phyloP scores from a whole-genome alignment of 2,797 vertebrate species.

The Gymnodraco acuticeps region DNA sequence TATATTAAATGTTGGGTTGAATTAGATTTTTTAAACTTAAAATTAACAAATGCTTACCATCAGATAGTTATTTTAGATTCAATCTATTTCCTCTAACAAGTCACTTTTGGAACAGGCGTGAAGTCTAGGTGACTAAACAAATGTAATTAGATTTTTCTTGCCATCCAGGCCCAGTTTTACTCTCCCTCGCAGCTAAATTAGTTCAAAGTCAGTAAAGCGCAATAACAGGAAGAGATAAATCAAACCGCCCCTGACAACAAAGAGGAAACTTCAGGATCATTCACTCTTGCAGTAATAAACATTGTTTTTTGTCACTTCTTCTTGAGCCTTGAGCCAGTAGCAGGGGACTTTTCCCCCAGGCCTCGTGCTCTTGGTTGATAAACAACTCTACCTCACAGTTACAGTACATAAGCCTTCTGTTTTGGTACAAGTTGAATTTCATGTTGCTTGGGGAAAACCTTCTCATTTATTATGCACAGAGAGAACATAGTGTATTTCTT shows the following conservation, averaged over 20 bases:
- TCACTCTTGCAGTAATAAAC: background rate
- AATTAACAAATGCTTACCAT: no score
- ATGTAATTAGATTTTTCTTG: background rate
- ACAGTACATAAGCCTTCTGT: slow-evolving; percentile 48
- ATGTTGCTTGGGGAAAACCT: slow-evolving; percentile 53
- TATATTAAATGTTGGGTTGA: no score
- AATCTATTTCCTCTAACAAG: background rate
- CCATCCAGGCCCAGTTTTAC: background rate
- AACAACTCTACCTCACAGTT: slow-evolving; percentile 27
- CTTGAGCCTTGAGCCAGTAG: slow-evolving; percentile 7
- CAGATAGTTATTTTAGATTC: no score
- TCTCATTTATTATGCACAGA: slow-evolving; percentile 69
- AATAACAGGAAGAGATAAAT: slow-evolving; percentile 12
- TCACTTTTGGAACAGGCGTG: background rate
- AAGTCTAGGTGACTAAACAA: background rate
- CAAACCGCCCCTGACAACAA: slow-evolving; percentile 5
- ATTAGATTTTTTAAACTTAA: no score
- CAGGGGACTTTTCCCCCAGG: slow-evolving; percentile 11
- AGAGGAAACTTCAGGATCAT: background rate
- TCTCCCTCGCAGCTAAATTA: background rate
- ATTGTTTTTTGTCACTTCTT: slow-evolving; percentile 1
- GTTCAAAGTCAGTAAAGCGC: slow-evolving; percentile 8
- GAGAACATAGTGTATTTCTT: slow-evolving; percentile 26
- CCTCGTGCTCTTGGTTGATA: slow-evolving; percentile 21
- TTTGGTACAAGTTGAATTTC: slow-evolving; percentile 58